These are phyloP conservation scores for Rhea pennata DNA, from an alignment of 2,113 vertebrate species.

Conservation along the genomic window DNA sequence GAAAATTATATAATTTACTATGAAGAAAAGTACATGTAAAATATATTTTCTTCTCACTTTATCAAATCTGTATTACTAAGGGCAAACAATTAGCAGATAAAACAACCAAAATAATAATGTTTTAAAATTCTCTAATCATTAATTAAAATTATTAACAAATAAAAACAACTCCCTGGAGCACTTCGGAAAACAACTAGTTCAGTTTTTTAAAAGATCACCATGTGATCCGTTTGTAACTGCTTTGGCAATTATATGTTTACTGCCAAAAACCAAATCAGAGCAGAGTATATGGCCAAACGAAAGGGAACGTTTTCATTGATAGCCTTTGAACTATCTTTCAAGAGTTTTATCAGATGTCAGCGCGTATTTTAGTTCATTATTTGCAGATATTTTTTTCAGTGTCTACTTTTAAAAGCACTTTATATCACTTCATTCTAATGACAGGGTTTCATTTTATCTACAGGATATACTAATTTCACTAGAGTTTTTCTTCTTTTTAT, in stretches of 20 bases:
- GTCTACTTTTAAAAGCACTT: conserved; percentile 40
- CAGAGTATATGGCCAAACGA: neutral
- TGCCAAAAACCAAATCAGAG: neutral
- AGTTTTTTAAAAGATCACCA: neutral
- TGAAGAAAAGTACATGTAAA: neutral
- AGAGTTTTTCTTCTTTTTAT: conserved; percentile 48
- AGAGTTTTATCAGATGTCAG: neutral
- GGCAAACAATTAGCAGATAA: neutral
- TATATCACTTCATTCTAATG: neutral
- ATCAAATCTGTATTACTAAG: neutral
- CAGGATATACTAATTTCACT: conserved; percentile 23
- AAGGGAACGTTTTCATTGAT: neutral
- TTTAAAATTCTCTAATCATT: neutral
- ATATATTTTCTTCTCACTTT: neutral
- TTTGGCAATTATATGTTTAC: neutral
- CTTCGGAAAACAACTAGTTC: neutral
- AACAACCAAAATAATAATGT: neutral
- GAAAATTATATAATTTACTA: neutral
- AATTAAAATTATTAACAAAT: neutral
- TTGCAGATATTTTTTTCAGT: conserved; percentile 5
- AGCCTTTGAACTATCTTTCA: neutral
- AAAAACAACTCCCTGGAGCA: neutral
- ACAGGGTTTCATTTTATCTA: conserved; percentile 35
- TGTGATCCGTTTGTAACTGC: neutral
- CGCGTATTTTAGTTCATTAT: neutral